Evolutionary conservation across 1,140 invertebrate species (phyloP).

Genomic region (Ips nitidus): DNA sequence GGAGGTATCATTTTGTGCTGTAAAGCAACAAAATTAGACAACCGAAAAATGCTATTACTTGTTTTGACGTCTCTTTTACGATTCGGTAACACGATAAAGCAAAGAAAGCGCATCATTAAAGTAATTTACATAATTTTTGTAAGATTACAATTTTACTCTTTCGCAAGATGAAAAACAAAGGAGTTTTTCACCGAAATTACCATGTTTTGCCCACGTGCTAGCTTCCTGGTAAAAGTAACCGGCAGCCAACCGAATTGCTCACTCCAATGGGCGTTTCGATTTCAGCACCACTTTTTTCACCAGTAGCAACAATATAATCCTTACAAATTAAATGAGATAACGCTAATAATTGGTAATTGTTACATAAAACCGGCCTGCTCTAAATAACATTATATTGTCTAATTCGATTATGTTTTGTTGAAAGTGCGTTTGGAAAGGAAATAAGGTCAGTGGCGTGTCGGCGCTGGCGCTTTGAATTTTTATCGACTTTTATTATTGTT

Average conservation of each 20-base stretch:
- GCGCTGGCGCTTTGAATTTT: slow-evolving; percentile 18
- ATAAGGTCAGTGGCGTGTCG: slow-evolving; percentile 33
- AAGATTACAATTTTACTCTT: slow-evolving; percentile 24
- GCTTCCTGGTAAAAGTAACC: slow-evolving; percentile 34
- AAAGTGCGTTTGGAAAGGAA: slow-evolving; percentile 33
- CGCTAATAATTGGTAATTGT: slow-evolving; percentile 32
- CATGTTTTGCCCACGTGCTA: slow-evolving; percentile 29
- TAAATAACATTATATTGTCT: slow-evolving; percentile 25
- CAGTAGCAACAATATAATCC: slow-evolving; percentile 23
- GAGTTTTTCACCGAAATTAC: slow-evolving; percentile 29
- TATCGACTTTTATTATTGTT: slow-evolving; percentile 23
- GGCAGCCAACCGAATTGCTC: slow-evolving; percentile 17
- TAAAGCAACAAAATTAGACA: too few relatives aligned
- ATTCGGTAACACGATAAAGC: background rate
- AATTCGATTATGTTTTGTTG: slow-evolving; percentile 34
- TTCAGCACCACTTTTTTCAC: slow-evolving; percentile 24
- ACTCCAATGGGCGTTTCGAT: slow-evolving; percentile 28
- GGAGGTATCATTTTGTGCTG: too few relatives aligned
- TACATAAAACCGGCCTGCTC: slow-evolving; percentile 25
- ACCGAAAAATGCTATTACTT: too few relatives aligned
- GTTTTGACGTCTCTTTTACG: too few relatives aligned
- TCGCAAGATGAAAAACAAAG: slow-evolving; percentile 29
- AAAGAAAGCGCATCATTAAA: slow-evolving; percentile 1
- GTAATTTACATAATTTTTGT: slow-evolving; percentile 4
- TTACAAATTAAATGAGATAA: slow-evolving; percentile 32